Base-by-base conservation (phyloP, 1,140 invertebrate genomes). In the Drosophila suzukii region DNA sequence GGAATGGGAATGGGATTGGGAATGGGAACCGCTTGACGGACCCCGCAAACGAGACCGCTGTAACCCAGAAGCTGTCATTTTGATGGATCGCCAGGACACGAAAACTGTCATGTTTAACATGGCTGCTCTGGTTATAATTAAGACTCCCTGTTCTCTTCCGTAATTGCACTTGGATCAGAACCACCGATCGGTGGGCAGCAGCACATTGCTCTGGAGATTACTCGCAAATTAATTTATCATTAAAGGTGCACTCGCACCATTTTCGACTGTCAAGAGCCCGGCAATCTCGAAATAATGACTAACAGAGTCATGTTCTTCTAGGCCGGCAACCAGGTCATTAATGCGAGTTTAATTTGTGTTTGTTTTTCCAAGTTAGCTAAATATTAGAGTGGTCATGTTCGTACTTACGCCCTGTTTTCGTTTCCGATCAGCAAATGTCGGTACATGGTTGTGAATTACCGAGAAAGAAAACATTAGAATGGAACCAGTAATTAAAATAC, bases 31-130 rank as follows among this genome's bases (percentile, higher is more conserved):
- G 75, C 54, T 77, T 63, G 75, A 74, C 62, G 60, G 77, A 65
- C 46, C 61, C 58, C 38, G 53, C 54, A 46, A 54, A 54, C 63
- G 57, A 66, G 63, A 67, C 68, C 50, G 65, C 43, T 66, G 71
- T 61, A 68, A 71, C 65, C 49, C 75, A 79, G 79, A 58, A 86
- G 83, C 83, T 83, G 83, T 89, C 84, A 77, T 82, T 91, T 90
- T 90, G 86, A 90, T 90, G 82, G 77, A 90, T 90, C 65, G 78
- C 63, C 75, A 73, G 75, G 67, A 82, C 79, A 91, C 73, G 75
- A 79, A 75, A 82, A 81, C 84, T 91, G 89, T 90, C 82, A 88
- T 86, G 82, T 86, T 86, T 76, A 82, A 86, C 82, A 86, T 72
- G 82, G 86, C 81, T 68, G 77, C 86, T 88, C 80, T 75, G 79